Evolutionary conservation across 2,113 vertebrate species (phyloP).

Genomic region (Centrocercus urophasianus): DNA sequence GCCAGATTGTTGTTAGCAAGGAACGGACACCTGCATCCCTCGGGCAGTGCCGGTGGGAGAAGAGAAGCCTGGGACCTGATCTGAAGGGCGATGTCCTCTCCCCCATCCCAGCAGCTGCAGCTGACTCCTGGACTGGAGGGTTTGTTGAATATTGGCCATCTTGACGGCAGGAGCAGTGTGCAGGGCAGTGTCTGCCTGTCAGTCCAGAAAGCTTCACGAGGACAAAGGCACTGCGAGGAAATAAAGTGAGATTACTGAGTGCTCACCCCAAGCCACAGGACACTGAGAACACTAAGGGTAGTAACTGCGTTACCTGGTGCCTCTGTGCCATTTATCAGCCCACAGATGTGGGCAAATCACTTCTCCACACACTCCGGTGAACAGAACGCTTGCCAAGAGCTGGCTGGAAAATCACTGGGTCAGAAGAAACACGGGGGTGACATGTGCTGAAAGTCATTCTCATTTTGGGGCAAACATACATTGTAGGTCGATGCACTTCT

Average conservation of each 20-base stretch:
- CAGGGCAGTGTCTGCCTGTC: background rate
- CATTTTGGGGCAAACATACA: background rate
- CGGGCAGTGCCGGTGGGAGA: fast-evolving
- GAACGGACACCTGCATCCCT: background rate
- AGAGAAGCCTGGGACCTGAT: background rate
- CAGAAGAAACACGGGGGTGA: background rate
- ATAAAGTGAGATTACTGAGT: background rate
- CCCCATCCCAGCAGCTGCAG: background rate
- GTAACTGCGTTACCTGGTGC: fast-evolving
- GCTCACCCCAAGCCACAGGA: background rate
- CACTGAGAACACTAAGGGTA: fast-evolving
- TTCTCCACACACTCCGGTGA: background rate
- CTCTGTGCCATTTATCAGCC: background rate
- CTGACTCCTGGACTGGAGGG: fast-evolving
- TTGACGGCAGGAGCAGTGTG: fast-evolving
- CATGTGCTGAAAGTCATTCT: background rate
- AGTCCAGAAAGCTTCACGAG: background rate
- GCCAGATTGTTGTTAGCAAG: background rate
- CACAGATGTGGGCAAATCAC: background rate
- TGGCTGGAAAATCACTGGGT: background rate
- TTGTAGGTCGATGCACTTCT: fast-evolving
- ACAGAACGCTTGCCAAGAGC: background rate
- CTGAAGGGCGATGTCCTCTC: background rate
- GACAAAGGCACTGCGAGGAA: background rate
- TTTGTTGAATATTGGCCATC: background rate